A percentile compares a stretch with the other conserved stretches of the same genome.
These are phyloP conservation scores for Tyto alba DNA, from an alignment of 2,113 vertebrate species.

Conservation along the genomic window DNA sequence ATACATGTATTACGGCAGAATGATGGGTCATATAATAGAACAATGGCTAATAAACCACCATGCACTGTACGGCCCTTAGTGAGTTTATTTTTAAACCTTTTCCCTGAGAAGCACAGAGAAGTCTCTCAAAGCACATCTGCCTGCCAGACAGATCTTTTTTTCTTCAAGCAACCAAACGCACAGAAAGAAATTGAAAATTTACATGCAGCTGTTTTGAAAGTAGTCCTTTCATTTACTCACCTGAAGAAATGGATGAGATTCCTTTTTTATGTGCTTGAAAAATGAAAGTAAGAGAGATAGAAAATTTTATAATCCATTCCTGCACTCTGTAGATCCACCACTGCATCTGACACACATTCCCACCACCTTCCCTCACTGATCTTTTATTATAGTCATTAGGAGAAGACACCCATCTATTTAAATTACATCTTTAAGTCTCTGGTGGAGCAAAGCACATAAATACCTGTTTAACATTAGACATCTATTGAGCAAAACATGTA, in stretches of 20 bases:
- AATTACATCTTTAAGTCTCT: background rate
- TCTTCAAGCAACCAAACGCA: background rate
- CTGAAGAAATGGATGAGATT: background rate
- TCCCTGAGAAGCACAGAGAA: background rate
- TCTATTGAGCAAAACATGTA: background rate
- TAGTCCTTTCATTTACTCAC: background rate
- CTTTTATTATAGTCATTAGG: background rate
- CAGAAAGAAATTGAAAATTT: background rate
- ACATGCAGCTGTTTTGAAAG: background rate
- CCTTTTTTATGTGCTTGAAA: background rate
- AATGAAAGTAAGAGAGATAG: background rate
- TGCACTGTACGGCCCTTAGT: background rate
- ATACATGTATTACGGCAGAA: background rate
- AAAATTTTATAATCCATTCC: background rate
- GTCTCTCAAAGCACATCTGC: constrained; percentile 18
- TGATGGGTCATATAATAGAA: background rate
- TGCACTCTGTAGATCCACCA: background rate
- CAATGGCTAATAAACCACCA: background rate
- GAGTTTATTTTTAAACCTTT: background rate
- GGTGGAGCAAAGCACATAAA: background rate
- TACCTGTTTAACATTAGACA: background rate
- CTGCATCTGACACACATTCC: background rate
- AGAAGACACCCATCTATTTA: background rate
- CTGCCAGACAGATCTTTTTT: background rate
- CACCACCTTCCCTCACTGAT: background rate